Evolutionary conservation across 2,113 vertebrate species (phyloP), one percentile per base, ranked within the genome.

Genomic region (Pavo muticus): DNA sequence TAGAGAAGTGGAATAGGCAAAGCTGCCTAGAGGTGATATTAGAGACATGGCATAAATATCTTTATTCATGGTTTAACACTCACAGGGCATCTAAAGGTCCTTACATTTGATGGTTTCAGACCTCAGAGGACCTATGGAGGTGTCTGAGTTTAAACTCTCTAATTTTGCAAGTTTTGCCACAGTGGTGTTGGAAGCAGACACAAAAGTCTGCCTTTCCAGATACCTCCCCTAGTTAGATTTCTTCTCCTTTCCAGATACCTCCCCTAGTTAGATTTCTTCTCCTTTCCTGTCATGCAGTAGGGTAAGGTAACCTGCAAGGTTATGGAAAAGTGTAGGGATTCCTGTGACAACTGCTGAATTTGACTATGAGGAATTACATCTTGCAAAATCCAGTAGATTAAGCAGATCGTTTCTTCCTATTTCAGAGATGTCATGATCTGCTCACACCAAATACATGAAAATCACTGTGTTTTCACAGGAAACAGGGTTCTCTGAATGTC

Each of bases 41-140:
- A 75, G 65, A 75, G 20, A 42, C 2, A 1, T 23, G 27, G 12
- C 15, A 79, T 37, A 85, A 87, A 85, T 50, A 37, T 10, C 39
- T 82, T 77, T 77, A 29, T 73, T 87, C 67, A 47, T 91, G 19
- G 29, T 92, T 95, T 70, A 40, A 87, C 67, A 76, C 45, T 73
- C 37, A 57, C 20, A 42, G 54, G 59, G 23, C 16, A 78, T 11
- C 9, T 44, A 30, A 61, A 76, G 24, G 24, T 35, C 21, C 27
- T 94, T 52, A 30, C 0, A 0, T 85, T 59, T 82, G 59, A 7
- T 67, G 8, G 59, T 14, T 87, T 78, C 29, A 76, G 39, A 50
- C 16, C 74, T 82, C 54, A 50, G 27, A 87, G 39, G 16, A 54
- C 29, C 17, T 73, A 2, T 19, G 13, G 42, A 72, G 21, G 23